phyloP scores from a whole-genome alignment of 2,888 invertebrate genomes.

The Aelia acuminata region DNA sequence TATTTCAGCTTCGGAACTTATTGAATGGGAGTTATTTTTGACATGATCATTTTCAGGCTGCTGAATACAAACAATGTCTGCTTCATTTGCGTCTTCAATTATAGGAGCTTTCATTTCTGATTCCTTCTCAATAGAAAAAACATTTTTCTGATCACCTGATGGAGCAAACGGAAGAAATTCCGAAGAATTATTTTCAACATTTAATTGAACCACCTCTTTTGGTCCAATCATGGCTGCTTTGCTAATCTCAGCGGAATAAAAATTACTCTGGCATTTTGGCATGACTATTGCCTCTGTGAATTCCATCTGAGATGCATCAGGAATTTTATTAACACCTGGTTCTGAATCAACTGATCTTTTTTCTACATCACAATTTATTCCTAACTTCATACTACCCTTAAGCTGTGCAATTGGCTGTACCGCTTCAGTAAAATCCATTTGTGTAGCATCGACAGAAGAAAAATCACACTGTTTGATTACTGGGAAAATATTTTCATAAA shows the following conservation, averaged over 20 bases:
- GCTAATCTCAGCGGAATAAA: not conserved
- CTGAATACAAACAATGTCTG: not conserved
- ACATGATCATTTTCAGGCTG: not conserved
- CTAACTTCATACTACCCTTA: not conserved
- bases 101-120: not conserved
- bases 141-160: not conserved
- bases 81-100: not conserved
- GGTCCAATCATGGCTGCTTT: not conserved
- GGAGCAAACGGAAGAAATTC: not conserved
- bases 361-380: not conserved
- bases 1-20: not conserved
- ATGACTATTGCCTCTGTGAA: conserved; percentile 52
- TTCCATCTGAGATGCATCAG: conserved; percentile 55
- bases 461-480: not conserved
- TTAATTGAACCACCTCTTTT: not conserved
- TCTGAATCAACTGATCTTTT: not conserved
- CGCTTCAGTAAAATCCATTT: conserved; percentile 41
- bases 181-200: not conserved
- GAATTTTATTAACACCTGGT: not conserved
- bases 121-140: not conserved
- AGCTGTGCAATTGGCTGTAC: not conserved
- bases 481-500: not conserved
- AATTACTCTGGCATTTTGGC: not conserved
- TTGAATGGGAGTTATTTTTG: not conserved
- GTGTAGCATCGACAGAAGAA: not conserved